Evolutionary conservation across 2,888 invertebrate species (phyloP), one percentile per base, ranked within the genome.

Genomic region (Ommatoiulus sabulosus): DNA sequence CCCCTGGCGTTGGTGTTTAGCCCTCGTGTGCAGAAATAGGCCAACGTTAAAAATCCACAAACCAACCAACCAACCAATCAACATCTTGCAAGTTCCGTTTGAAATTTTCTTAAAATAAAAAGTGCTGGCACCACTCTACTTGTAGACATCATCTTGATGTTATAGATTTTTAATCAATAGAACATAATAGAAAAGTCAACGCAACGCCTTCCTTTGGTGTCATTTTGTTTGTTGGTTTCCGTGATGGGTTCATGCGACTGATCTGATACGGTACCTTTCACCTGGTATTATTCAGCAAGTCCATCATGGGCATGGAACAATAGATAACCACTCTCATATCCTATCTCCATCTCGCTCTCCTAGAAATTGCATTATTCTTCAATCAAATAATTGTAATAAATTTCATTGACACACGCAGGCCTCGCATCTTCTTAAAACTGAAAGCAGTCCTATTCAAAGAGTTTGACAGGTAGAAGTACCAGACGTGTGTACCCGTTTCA

Each of bases 341-440:
- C 10, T 24, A 24, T 24, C 24, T 72, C n/a, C 7, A 72, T 72
- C 72, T 72, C 72, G 2, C 24, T 35, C 35, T 72, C 24, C 72
- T 24, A 24, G 72, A 72, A 72, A 72, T 72, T 72, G 24, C n/a
- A 35, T 72, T 72, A n/a, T 72, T 72, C n/a, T n/a, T 72, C 24
- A 72, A 72, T 72, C 72, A 72, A 72, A 72, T 72, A 72, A 72
- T 72, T 72, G 72, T 10, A 24, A 72, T 72, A 24, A 6, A 72
- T 72, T 72, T 72, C 72, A 72, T 72, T 72, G 24, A n/a, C 72
- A 72, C 72, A 24, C 15, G 63, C 63, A 6, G 20, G 63, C 63
- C 63, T 20, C n/a, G 63, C 63, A 63, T 72, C 72, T 72, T 72
- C 24, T 72, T 72, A 72, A 72, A 72, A 72, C 4, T 24, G 72